Conservation (phyloP, 2,797 vertebrate genomes). For the Xyrichtys novacula region DNA sequence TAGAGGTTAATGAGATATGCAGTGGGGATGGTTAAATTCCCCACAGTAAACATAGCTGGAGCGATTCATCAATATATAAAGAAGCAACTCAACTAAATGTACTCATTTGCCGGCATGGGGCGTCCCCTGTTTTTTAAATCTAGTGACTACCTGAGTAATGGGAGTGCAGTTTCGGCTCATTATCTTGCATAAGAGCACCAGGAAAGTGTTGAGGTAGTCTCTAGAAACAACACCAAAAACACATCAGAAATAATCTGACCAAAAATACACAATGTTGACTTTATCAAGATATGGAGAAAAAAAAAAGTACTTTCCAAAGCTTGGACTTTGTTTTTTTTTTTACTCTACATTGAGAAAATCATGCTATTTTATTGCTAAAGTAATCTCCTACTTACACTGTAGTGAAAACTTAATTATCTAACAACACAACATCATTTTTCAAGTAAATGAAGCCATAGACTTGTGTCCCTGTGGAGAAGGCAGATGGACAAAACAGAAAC, state of each 20-base stretch:
- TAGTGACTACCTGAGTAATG: background rate
- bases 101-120: slow-evolving; percentile 4
- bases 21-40: slow-evolving; percentile 50
- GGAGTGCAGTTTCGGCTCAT: background rate
- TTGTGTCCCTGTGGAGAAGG: background rate
- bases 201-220: background rate
- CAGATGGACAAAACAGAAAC: too few relatives aligned
- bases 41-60: slow-evolving; percentile 45
- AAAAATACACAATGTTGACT: background rate
- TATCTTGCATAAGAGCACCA: background rate
- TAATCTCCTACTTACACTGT: background rate
- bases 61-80: slow-evolving; percentile 37
- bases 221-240: background rate
- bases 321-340: background rate
- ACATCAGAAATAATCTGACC: background rate
- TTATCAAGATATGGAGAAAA: background rate
- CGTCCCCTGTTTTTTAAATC: background rate
- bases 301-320: background rate
- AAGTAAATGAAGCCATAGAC: background rate
- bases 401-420: background rate
- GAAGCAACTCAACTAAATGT: slow-evolving; percentile 25
- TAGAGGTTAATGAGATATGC: slow-evolving; percentile 64
- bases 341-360: background rate
- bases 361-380: background rate
- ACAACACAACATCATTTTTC: background rate